These are phyloP conservation scores for Aplodontia rufa DNA, from an alignment of 2,113 vertebrate genomes.

Conservation along the genomic window DNA sequence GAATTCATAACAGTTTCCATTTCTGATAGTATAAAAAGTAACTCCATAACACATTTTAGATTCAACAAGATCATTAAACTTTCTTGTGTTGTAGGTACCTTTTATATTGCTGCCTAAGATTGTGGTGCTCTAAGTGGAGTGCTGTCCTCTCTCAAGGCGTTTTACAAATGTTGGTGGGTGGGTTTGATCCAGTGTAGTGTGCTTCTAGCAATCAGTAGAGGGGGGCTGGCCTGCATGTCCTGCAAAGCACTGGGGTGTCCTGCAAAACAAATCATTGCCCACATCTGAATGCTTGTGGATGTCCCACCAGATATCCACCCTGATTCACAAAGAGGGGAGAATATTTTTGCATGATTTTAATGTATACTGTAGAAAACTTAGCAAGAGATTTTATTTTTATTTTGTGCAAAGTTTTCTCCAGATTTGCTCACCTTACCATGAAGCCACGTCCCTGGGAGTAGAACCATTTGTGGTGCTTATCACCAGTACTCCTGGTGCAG, in stretches of 20 bases:
- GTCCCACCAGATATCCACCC: background rate
- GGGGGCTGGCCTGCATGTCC: background rate
- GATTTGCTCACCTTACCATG: background rate
- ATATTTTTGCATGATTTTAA: background rate
- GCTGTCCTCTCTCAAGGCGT: background rate
- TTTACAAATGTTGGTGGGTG: background rate
- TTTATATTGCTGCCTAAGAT: background rate
- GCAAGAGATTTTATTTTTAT: background rate
- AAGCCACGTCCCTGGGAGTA: background rate
- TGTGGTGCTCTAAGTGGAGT: background rate
- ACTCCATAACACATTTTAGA: background rate
- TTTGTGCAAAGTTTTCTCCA: background rate
- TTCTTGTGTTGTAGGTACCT: background rate
- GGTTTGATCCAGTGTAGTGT: background rate
- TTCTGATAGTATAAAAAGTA: background rate
- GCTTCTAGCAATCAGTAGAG: background rate
- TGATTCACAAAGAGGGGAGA: background rate
- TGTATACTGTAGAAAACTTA: background rate
- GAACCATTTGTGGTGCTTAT: background rate
- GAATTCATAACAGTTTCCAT: background rate
- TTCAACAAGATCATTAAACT: background rate
- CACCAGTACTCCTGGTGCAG: background rate
- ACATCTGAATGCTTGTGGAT: background rate
- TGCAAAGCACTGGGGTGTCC: background rate
- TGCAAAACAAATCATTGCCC: background rate